A percentile compares a stretch with the other conserved stretches of the same genome.
Conservation (phyloP, 2,797 vertebrate species). For the Silurus aristotelis region DNA sequence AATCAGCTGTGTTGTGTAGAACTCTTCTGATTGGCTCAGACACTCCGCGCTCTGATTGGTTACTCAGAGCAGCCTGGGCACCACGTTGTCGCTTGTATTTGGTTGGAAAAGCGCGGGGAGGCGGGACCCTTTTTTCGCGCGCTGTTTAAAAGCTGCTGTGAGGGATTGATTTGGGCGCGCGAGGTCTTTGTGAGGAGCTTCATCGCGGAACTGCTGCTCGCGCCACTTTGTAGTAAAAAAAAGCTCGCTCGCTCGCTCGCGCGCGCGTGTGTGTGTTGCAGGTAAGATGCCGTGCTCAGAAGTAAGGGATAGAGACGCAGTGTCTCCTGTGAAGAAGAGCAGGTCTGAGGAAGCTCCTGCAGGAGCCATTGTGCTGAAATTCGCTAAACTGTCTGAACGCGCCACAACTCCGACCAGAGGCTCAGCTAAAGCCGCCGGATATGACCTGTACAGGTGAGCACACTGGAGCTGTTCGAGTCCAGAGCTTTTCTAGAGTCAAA, state of each 20-base stretch:
- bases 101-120: constrained; percentile 3
- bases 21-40: not conserved
- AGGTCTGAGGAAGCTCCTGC: constrained; percentile 53
- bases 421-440: constrained; percentile 88
- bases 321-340: constrained; percentile 79
- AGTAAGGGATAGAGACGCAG: constrained; percentile 46
- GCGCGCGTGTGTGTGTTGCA: not conserved
- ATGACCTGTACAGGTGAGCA: constrained; percentile 89
- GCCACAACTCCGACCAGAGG: constrained; percentile 83
- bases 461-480: too few species aligned
- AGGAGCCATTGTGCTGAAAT: constrained; percentile 71
- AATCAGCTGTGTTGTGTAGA: not conserved
- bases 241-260: too few species aligned
- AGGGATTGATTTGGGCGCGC: not conserved
- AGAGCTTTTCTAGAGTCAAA: too few species aligned
- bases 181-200: not conserved
- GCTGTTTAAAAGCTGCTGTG: not conserved
- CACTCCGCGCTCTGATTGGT: not conserved
- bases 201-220: not conserved
- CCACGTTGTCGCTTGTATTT: not conserved
- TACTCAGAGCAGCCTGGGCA: too few species aligned
- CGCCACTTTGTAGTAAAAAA: too few species aligned
- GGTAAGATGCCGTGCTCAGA: constrained; percentile 81
- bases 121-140: not conserved
- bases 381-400: constrained; percentile 84